Evolutionary conservation across 2,113 vertebrate species (phyloP), one percentile per base, ranked within the genome.

Genomic region (Mystacornis crossleyi): DNA sequence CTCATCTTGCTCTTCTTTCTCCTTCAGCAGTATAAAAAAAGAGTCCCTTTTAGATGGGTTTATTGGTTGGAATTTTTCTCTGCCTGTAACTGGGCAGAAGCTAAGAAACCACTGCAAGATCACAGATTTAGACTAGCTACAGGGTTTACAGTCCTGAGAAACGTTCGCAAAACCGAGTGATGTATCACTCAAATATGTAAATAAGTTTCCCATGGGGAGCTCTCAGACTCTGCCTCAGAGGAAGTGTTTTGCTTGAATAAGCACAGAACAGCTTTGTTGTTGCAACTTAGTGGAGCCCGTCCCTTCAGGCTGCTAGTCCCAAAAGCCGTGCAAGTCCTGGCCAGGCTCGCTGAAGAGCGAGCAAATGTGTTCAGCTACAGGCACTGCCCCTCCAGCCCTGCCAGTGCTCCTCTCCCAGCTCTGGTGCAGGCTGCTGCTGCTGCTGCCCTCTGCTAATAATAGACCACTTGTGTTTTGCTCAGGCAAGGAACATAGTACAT

Each of bases 171-270:
- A 83, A 62, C 71, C 5, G 17, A 86, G 34, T 74, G 85, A 88
- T 80, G 38, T 36, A 70, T 78, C 92, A 73, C 79, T 89, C 71
- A 83, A 95, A 64, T 53, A 85, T 62, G 75, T 78, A 86, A 94
- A 90, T 78, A 50, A 25, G 4, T 62, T 86, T 93, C 67, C 80
- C 21, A 0, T 33, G n/a, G 51, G 71, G 88, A 95, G 31, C 64
- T 81, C 58, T 86, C 67, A 78, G 60, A 42, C 67, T 95, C 50
- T 87, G 73, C 51, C 85, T 81, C 64, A 78, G 74, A 90, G 55
- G 67, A 66, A 54, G 29, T 73, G 26, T 78, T 93, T 77, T 86
- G 60, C 82, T 93, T 81, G 78, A 92, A 88, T 73, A 91, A 95
- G 90, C 67, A 53, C 60, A 53, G 82, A 90, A 33, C 47, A 71